These are phyloP conservation scores for Apamea anceps DNA, from an alignment of 2,888 invertebrate genomes.

Conservation along the genomic window DNA sequence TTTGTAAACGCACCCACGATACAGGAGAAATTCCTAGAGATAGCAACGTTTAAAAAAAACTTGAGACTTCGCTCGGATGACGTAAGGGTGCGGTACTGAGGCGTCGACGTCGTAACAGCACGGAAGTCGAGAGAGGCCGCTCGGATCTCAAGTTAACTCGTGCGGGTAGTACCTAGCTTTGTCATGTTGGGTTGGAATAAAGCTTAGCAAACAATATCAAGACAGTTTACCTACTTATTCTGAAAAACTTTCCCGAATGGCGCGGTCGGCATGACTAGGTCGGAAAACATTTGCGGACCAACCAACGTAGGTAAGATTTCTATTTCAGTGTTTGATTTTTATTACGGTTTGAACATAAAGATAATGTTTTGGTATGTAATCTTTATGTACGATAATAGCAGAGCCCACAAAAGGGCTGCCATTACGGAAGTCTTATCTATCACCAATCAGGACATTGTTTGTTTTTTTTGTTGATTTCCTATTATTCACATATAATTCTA, in stretches of 20 bases:
- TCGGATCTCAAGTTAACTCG: too few species aligned
- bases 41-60: too few species aligned
- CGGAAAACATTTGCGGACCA: neutral
- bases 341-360: constrained; percentile 4
- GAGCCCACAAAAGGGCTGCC: constrained; percentile 5
- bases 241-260: neutral
- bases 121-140: too few species aligned
- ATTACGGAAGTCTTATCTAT: constrained; percentile 43
- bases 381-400: constrained; percentile 41
- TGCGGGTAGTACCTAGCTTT: neutral
- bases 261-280: neutral
- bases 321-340: constrained; percentile 6
- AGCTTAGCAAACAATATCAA: neutral
- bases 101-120: too few species aligned
- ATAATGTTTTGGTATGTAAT: constrained; percentile 22
- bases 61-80: too few species aligned
- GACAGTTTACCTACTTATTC: neutral
- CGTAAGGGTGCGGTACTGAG: too few species aligned
- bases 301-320: neutral
- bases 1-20: too few species aligned
- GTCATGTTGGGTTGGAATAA: neutral
- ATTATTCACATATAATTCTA: too few species aligned
- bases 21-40: too few species aligned
- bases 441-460: constrained; percentile 26
- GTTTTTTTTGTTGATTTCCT: neutral